These are phyloP conservation scores for Lysandra coridon DNA, from an alignment of 2,888 invertebrate species.

Conservation along the genomic window DNA sequence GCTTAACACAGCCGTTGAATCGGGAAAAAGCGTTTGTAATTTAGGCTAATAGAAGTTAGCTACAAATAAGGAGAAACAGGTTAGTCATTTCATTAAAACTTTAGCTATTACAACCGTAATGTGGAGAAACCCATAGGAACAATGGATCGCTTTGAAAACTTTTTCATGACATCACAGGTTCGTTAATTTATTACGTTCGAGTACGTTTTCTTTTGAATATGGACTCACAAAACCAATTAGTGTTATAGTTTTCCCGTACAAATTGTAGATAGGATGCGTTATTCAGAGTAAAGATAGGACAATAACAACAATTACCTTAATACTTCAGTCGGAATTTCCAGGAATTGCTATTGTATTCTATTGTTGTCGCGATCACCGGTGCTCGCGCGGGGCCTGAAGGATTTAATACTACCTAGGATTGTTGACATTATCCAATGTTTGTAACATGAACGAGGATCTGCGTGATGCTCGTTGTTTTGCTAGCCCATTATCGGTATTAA, in stretches of 20 bases:
- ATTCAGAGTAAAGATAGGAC: not conserved
- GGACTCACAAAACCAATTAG: not conserved
- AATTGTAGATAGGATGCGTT: not conserved
- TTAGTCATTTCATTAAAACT: too few relatives aligned
- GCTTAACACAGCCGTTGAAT: not conserved
- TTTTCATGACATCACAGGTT: not conserved
- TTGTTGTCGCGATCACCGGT: too few relatives aligned
- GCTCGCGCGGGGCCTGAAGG: too few relatives aligned
- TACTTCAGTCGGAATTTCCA: too few relatives aligned
- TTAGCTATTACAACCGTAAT: too few relatives aligned
- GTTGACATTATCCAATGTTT: not conserved
- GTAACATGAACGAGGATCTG: not conserved
- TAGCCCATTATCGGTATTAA: not conserved
- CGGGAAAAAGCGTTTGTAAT: not conserved
- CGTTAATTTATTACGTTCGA: not conserved
- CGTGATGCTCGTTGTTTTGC: not conserved
- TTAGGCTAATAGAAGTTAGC: not conserved
- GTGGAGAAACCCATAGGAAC: not conserved
- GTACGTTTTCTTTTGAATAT: not conserved
- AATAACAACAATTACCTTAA: constrained; percentile 1
- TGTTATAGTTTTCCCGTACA: not conserved
- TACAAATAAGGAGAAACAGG: too few relatives aligned
- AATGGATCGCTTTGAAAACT: not conserved
- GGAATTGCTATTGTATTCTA: too few relatives aligned
- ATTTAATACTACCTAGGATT: not conserved